These are phyloP conservation scores for Cephalopholis sonnerati DNA, from an alignment of 2,113 vertebrate species.

Conservation along the genomic window DNA sequence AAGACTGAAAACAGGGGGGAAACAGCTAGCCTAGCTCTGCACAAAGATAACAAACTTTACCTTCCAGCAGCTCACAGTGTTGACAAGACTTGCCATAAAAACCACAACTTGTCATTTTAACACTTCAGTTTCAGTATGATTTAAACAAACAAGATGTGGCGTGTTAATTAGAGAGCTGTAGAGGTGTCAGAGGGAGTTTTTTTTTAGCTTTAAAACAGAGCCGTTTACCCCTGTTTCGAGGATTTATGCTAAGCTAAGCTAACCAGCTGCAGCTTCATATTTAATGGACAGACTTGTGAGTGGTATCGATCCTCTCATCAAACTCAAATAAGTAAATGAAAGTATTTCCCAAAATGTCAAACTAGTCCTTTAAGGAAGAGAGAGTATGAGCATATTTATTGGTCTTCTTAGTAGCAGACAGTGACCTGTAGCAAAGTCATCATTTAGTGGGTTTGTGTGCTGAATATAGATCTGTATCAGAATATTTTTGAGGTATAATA, in stretches of 20 bases:
- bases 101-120: neutral
- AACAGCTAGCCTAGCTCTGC: neutral
- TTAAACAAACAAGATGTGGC: neutral
- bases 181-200: neutral
- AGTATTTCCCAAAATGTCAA: neutral
- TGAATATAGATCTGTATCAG: neutral
- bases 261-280: neutral
- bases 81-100: neutral
- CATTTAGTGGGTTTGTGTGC: neutral
- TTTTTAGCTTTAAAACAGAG: too few species aligned
- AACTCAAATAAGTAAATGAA: neutral
- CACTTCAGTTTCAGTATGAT: neutral
- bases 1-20: neutral
- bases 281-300: neutral
- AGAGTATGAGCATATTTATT: neutral
- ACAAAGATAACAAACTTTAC: neutral
- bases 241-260: neutral
- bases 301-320: neutral
- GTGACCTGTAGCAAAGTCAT: neutral
- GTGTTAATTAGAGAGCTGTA: neutral
- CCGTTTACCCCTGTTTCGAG: too few species aligned
- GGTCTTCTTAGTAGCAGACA: too few species aligned
- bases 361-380: neutral
- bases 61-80: neutral
- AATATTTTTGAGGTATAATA: neutral